Conservation (phyloP, 30 jellyfish, hydroid and myxozoan genomes). For the Sanderia malayensis region DNA sequence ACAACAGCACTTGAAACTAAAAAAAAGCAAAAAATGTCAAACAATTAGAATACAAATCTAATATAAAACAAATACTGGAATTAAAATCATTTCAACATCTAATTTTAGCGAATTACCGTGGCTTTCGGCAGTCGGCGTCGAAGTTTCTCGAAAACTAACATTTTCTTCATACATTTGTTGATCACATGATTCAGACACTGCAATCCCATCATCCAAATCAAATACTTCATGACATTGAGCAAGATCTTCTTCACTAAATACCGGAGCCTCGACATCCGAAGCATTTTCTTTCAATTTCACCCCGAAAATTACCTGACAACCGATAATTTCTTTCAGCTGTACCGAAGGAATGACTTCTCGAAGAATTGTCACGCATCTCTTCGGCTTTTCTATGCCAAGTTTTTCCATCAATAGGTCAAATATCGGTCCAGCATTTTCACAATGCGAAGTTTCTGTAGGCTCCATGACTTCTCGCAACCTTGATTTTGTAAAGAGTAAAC, state of each 20-base stretch:
- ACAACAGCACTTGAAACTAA: too few relatives aligned
- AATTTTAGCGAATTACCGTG: neutral
- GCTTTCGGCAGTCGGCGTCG: neutral
- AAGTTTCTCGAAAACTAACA: neutral
- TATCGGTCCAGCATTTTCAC: slow-evolving; percentile 42
- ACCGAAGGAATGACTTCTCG: slow-evolving; percentile 52
- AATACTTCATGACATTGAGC: slow-evolving; percentile 24
- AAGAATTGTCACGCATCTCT: slow-evolving; percentile 21
- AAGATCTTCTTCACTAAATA: slow-evolving; percentile 41
- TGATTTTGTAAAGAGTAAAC: neutral
- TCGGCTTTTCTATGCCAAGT: slow-evolving; percentile 37
- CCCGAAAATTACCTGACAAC: slow-evolving; percentile 53
- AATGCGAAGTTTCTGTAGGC: slow-evolving; percentile 34
- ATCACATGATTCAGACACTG: slow-evolving; percentile 5
- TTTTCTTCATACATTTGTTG: slow-evolving; percentile 15
- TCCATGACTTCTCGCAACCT: slow-evolving; percentile 43
- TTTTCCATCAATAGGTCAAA: slow-evolving; percentile 40
- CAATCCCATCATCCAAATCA: slow-evolving; percentile 16
- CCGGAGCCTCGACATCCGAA: slow-evolving; percentile 24
- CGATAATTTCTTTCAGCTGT: slow-evolving; percentile 36
- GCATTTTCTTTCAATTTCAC: slow-evolving; percentile 26
- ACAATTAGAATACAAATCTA: neutral
- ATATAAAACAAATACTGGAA: too few relatives aligned
- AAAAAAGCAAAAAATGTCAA: neutral
- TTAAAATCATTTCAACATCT: too few relatives aligned